Evolutionary conservation across 2,113 vertebrate genomes (phyloP), one percentile per base, ranked within the genome.

Genomic region (Heterochromis multidens): DNA sequence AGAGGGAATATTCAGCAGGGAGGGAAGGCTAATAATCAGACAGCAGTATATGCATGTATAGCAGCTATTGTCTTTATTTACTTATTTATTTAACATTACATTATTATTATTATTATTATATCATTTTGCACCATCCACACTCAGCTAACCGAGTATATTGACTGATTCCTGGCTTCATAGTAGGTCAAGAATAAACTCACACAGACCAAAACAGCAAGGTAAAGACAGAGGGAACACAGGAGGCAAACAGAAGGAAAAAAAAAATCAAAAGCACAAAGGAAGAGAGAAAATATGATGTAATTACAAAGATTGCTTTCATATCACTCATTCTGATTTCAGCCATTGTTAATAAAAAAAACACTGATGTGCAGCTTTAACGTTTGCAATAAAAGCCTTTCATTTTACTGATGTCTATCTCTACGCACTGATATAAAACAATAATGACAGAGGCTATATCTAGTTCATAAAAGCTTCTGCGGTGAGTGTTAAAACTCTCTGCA

Each of bases 381-480:
- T 74, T 54, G 46, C 70, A 74, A 74, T 74, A 74, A 54, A 74
- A 74, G 56, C 35, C 46, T 61, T 79, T 80, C 27, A 29, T 72
- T 78, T 37, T 56, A 59, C 27, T 5, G 7, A 13, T 13, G 35
- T 27, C 43, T 62, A 25, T 27, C 59, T 62, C 23, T 37, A 16
- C 16, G 1, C 3, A 70, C 16, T 23, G 27, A 62, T 43, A 81
- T 85, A 63, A 90, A 87, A 84, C 63, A 82, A 81, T 61, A 77
- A 86, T 72, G 65, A 77, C 29, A 27, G 17, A 3, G 29, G 58
- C 74, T 61, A 31, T 29, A 33, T 82, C 40, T 79, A 70, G 57
- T 70, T 77, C 14, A 81, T 83, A 67, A 82, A 86, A 87, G 62
- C 80, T 57, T 86, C 63, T 58, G 14, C 25, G 5, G 52, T 25